phyloP scores from a whole-genome alignment of 2,888 invertebrate species.

The Dorcus parallelipipedus region DNA sequence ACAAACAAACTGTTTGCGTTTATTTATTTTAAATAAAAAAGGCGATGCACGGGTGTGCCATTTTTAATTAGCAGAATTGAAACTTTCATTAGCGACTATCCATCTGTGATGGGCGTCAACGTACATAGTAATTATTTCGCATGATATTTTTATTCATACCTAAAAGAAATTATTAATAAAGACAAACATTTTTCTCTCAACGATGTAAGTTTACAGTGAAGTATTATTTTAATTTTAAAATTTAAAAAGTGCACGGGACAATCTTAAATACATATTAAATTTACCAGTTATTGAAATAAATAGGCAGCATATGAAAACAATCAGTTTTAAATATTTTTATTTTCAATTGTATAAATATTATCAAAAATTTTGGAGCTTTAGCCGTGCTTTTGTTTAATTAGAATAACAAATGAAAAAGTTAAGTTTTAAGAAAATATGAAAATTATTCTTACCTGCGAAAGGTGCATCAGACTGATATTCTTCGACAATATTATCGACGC shows the following conservation, averaged over 20 bases:
- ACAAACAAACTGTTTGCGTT: neutral
- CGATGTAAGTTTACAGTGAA: too few species aligned
- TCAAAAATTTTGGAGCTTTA: neutral
- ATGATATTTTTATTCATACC: neutral
- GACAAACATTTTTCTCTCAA: too few species aligned
- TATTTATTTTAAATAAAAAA: conserved; percentile 3
- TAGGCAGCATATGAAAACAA: neutral
- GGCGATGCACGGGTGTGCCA: neutral
- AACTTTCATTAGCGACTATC: neutral
- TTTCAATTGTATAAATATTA: too few species aligned
- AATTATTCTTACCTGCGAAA: conserved; percentile 71
- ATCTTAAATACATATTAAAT: too few species aligned
- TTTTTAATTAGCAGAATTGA: conserved; percentile 11
- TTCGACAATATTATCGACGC: conserved; percentile 79
- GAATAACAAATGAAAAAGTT: neutral
- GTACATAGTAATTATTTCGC: neutral
- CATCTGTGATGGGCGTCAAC: conserved; percentile 2
- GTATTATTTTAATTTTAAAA: neutral
- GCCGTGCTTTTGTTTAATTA: too few species aligned
- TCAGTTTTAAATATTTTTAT: too few species aligned
- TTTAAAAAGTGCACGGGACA: too few species aligned
- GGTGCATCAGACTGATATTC: conserved; percentile 83
- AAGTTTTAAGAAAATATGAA: neutral
- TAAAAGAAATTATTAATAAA: too few species aligned
- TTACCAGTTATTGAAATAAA: too few species aligned